A percentile compares a stretch with the other conserved stretches of the same genome.
Conservation (phyloP, 2,797 vertebrate species). For the Paramormyrops hopkinsi region DNA sequence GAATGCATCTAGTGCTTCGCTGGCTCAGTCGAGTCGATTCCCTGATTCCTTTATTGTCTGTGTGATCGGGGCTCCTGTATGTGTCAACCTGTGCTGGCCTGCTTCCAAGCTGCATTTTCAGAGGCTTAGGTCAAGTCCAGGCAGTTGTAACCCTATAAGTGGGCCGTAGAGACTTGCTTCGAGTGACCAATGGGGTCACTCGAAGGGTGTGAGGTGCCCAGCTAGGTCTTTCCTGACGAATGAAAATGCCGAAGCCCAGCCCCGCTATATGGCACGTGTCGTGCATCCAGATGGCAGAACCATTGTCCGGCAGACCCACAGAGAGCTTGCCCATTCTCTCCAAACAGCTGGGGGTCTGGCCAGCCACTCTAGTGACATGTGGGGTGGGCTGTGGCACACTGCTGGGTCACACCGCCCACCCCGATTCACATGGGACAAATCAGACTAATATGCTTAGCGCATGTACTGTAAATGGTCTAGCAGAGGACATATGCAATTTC, state of each 20-base stretch:
- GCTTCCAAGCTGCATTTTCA: not conserved
- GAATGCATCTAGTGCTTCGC: not conserved
- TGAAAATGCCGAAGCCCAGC: not conserved
- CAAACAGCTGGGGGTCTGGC: not conserved
- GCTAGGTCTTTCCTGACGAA: not conserved
- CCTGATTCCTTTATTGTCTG: not conserved
- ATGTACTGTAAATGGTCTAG: not conserved
- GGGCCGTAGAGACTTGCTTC: not conserved
- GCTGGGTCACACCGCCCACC: not conserved
- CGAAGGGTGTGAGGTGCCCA: not conserved
- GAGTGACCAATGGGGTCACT: not conserved
- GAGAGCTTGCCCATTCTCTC: not conserved
- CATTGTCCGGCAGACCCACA: slow-evolving; percentile 4
- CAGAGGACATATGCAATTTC: not conserved
- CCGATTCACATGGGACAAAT: not conserved
- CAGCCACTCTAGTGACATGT: not conserved
- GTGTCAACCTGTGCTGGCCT: not conserved
- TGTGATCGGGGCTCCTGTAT: not conserved
- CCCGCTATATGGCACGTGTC: not conserved
- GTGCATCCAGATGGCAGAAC: slow-evolving; percentile 10
- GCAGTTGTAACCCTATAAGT: not conserved
- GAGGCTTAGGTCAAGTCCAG: not conserved
- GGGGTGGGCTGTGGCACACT: not conserved
- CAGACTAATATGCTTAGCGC: not conserved
- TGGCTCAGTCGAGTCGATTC: not conserved